Conservation (phyloP, 2,888 invertebrate species). For the Ptilodon capucinus region DNA sequence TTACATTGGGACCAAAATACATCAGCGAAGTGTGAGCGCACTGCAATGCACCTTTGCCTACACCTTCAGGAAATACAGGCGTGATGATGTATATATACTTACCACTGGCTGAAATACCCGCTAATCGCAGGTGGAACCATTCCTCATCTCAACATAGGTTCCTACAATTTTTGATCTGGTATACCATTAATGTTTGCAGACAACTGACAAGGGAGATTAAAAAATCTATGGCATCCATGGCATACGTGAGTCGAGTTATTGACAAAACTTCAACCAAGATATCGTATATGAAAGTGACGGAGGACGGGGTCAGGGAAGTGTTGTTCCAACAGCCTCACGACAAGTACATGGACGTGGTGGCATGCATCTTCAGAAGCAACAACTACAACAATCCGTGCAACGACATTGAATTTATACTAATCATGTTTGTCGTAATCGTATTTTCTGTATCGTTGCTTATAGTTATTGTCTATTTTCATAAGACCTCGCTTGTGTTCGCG, state of each 20-base stretch:
- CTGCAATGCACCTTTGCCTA: too few relatives aligned
- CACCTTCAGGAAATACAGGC: too few relatives aligned
- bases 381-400: conserved; percentile 33
- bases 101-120: too few relatives aligned
- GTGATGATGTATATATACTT: too few relatives aligned
- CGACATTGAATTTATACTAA: conserved; percentile 14
- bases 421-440: conserved; percentile 27
- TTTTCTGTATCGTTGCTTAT: conserved; percentile 20
- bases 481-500: conserved; percentile 8
- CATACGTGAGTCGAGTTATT: not conserved
- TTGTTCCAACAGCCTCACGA: not conserved
- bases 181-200: not conserved
- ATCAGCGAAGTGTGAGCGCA: too few relatives aligned
- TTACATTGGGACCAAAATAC: too few relatives aligned
- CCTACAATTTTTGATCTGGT: too few relatives aligned
- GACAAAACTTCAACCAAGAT: not conserved
- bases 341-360: not conserved
- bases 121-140: too few relatives aligned
- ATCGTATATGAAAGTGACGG: not conserved
- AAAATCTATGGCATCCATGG: not conserved
- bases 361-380: not conserved
- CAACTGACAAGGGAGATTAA: not conserved
- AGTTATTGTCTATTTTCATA: conserved; percentile 23
- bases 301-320: not conserved
- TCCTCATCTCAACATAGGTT: too few relatives aligned